Evolutionary conservation across 2,797 vertebrate species (phyloP), one percentile per base, ranked within the genome.

Genomic region (Liparis tanakae): DNA sequence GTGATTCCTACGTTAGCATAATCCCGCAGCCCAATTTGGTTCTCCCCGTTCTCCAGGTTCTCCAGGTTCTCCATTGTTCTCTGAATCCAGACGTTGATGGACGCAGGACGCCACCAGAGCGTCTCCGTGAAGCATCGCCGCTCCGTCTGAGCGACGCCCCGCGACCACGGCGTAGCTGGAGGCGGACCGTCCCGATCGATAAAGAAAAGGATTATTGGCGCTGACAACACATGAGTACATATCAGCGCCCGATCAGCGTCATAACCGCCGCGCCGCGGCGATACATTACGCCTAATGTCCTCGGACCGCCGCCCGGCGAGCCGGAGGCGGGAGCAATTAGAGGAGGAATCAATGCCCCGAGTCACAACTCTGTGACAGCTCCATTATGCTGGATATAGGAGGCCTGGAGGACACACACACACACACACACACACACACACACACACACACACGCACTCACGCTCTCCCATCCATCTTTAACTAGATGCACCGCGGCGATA

Each of bases 361-460:
- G 90, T 93, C 90, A 91, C 92, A 94, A 92, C 80, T 83, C 76
- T 82, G 89, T 91, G 90, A 90, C 91, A 94, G 91, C 91, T 94
- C 90, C 82, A 92, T 94, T 92, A 91, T 88, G 89, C 83, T 74
- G 85, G 84, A 90, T 88, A 82, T 82, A 83, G 79, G 76, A 84
- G 80, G 79, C 82, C 81, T 76, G 51, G 25, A 30, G 25, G n/a
- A n/a, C n/a, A n/a, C n/a, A n/a, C n/a, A n/a, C n/a, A 30, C 25
- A 30, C 25, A 30, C 25, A 30, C 25, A 30, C 25, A 30, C 25
- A 30, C 25, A 30, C 25, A 30, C 25, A 30, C 25, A 30, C 25
- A 30, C 25, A 30, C 25, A 30, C 25, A 30, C 25, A 30, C 25
- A 30, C 25, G 4, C 25, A 30, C 25, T 2, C 46, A 22, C 55